Evolutionary conservation across 1,140 invertebrate genomes (phyloP).

Genomic region (Zaprionus lachaisei): DNA sequence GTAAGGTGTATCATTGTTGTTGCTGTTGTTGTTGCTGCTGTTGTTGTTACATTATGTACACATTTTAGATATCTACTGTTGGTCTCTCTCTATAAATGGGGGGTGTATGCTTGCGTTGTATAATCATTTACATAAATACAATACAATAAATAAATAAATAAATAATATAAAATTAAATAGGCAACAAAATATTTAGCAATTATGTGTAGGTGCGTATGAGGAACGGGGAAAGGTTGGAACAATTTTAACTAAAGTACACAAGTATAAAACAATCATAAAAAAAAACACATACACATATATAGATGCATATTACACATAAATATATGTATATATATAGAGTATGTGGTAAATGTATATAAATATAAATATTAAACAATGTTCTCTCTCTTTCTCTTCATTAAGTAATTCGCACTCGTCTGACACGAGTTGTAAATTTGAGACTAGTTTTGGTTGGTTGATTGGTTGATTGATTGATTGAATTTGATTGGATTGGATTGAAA

Average conservation of each 20-base stretch:
- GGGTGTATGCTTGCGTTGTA: slow-evolving; percentile 23
- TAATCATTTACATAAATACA: slow-evolving; percentile 76
- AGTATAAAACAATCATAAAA: slow-evolving; percentile 21
- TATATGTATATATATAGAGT: slow-evolving; percentile 11
- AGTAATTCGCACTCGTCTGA: slow-evolving; percentile 42
- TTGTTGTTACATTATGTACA: slow-evolving; percentile 58
- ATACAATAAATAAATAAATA: slow-evolving; percentile 79
- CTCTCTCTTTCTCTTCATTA: slow-evolving; percentile 25
- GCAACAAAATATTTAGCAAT: slow-evolving; percentile 58
- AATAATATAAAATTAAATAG: slow-evolving; percentile 55
- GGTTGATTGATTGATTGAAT: slow-evolving; percentile 17
- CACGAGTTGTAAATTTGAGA: slow-evolving; percentile 56
- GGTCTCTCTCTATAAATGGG: slow-evolving; percentile 39
- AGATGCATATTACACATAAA: slow-evolving; percentile 19
- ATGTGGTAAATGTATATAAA: neutral
- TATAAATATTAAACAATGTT: slow-evolving; percentile 31
- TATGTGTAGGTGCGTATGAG: slow-evolving; percentile 9
- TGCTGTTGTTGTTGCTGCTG: neutral
- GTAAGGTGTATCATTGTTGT: slow-evolving; percentile 36
- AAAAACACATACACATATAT: slow-evolving; percentile 25
- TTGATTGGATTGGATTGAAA: slow-evolving; percentile 21
- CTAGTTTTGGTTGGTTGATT: slow-evolving; percentile 55
- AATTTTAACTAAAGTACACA: slow-evolving; percentile 45
- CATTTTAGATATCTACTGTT: slow-evolving; percentile 59
- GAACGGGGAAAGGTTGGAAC: slow-evolving; percentile 6